A percentile compares a stretch with the other conserved stretches of the same genome.
Conservation (phyloP, 23 tunicate species). For the Trididemnum miniatum region DNA sequence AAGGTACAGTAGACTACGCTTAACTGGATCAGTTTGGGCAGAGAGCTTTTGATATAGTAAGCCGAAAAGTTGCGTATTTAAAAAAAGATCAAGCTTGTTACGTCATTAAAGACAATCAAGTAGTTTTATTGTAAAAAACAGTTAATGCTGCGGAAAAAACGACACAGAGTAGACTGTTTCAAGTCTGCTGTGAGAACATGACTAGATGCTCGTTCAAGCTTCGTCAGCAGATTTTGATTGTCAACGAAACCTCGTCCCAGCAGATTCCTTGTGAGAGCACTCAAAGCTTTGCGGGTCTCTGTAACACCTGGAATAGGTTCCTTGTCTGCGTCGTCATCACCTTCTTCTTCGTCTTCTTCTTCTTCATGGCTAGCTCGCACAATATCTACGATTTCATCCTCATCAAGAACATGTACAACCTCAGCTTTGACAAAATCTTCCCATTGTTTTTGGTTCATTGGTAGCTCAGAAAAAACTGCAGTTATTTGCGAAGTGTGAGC, state of each 20-base stretch:
- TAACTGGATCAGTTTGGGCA: slow-evolving; percentile 27
- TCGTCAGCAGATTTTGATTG: slow-evolving; percentile 28
- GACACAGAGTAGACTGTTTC: slow-evolving; percentile 20
- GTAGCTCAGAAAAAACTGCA: no score
- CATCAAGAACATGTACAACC: no score
- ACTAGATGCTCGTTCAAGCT: slow-evolving; percentile 23
- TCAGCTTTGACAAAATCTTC: no score
- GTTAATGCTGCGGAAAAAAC: no score
- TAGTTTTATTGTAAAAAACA: neutral
- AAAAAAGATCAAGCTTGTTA: no score
- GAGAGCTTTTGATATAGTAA: slow-evolving; percentile 25
- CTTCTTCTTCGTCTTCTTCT: slow-evolving; percentile 24
- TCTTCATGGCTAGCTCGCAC: slow-evolving; percentile 30
- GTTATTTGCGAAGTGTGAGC: no score
- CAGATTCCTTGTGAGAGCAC: slow-evolving; percentile 25
- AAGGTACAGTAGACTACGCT: slow-evolving; percentile 28
- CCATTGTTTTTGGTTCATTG: no score
- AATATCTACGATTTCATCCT: slow-evolving; percentile 18
- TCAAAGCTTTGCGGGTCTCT: slow-evolving; percentile 27
- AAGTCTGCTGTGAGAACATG: slow-evolving; percentile 28
- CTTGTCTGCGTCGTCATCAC: neutral
- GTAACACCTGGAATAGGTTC: slow-evolving; percentile 29
- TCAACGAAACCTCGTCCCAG: slow-evolving; percentile 31
- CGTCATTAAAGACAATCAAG: no score
- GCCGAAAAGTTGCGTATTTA: neutral